Base-by-base conservation (phyloP, 2,888 invertebrate species). In the Amphipoea oculea region DNA sequence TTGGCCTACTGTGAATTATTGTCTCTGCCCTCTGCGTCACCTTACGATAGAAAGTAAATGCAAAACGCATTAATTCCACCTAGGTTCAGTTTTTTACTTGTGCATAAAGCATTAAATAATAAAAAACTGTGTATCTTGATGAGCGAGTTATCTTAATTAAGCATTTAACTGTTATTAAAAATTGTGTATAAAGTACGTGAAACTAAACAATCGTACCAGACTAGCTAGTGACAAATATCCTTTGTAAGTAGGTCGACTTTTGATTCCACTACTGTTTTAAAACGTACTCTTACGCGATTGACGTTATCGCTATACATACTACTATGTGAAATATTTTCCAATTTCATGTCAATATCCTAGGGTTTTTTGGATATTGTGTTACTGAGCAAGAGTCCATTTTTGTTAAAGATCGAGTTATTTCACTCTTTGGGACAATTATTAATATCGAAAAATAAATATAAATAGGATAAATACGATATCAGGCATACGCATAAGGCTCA, bases 231-330 rank as follows among this genome's bases (percentile, higher is more conserved):
- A 29, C 6, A 29, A 36, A 20, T 63, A 20, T 63, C 36, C 1
- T 23, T 20, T 29, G 14, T 20, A 23, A 7, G 4, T n/a, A 63
- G 20, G 4, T 65, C 36, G 0, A 29, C 23, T 36, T 73, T 48
- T 6, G 17, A 48, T 48, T 67, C n/a, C 65, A 48, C 48, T 48
- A 11, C n/a, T 73, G 20, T 73, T 73, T 40, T 6, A 51, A 36
- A 73, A 36, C 9, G 14, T 36, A 23, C 9, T 73, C 36, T 20
- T 11, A n/a, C 0, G n/a, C n/a, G n/a, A 40, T 23, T 48, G 11
- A 51, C n/a, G 73, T 67, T 67, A 66, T 73, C 73, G 36, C 48
- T 66, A 51, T 20, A 36, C 65, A 73, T 48, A 23, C 48, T 57
- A 57, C 57, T 57, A 23, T 66, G 66, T 23, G 11, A 42, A 65